Evolutionary conservation across 2,113 vertebrate genomes (phyloP), one percentile per base, ranked within the genome.

Genomic region (Zapornia atra): DNA sequence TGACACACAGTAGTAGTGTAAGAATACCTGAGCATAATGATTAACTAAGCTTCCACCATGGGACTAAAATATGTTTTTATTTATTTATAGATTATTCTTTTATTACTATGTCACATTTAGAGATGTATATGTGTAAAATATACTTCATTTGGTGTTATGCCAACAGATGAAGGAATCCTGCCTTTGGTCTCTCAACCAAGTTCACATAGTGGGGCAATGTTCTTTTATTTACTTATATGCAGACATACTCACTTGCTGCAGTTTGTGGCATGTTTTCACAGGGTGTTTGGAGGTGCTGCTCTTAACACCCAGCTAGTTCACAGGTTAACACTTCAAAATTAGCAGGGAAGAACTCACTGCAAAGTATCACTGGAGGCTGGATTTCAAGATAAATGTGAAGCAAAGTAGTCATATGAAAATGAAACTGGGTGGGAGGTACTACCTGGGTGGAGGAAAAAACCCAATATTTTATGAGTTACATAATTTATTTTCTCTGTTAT

Each of bases 381-480:
- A 60, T 81, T 93, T 76, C 72, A 83, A 93, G 42, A 63, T 63
- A 73, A 84, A 81, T 60, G 48, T 82, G 86, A 51, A 75, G 34
- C 65, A 75, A 53, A 88, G 75, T 38, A 90, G 17, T 80, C 85
- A 77, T 12, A 33, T 81, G 42, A 44, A 78, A 93, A 86, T 71
- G 92, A 84, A 92, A 82, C 21, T 50, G 40, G 4, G 34, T 21
- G 89, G 73, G 65, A 96, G 61, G 64, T 25, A 28, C 31, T 82
- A 57, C 42, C 29, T 86, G 95, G 40, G 60, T 71, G 71, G 63
- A 92, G 60, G 93, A 96, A 92, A 96, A 68, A 93, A 94, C 84
- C 69, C 94, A 94, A 86, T 57, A 24, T 42, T 71, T n/a, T 46
- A 60, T 1, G 22, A 90, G 48, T 73, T 90, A 29, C 9, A 20